Conservation (phyloP, 2,797 vertebrate species). For the Notolepis coatsorum region DNA sequence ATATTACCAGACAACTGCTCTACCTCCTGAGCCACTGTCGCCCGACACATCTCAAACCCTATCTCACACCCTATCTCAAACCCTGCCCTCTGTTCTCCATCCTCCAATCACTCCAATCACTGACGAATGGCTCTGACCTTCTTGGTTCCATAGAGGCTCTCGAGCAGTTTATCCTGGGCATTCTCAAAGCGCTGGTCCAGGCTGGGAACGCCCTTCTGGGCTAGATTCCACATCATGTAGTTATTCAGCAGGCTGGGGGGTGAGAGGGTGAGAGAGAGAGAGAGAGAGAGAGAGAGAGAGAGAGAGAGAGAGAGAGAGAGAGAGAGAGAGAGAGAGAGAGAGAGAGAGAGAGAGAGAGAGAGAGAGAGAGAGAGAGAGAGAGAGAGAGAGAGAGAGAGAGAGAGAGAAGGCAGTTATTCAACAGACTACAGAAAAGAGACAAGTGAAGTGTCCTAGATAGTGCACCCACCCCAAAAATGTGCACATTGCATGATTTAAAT, state of each 20-base stretch:
- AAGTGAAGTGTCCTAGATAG: background rate
- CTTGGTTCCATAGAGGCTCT: conserved; percentile 94
- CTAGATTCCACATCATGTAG: conserved; percentile 97
- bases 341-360: background rate
- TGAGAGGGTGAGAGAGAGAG: too few species aligned
- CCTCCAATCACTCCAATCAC: too few species aligned
- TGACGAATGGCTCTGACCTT: conserved; percentile 82
- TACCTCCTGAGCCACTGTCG: too few species aligned
- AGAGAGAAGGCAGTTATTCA: background rate
- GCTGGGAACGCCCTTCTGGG: conserved; percentile 92
- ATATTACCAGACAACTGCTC: too few species aligned
- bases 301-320: background rate
- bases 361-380: background rate
- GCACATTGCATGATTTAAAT: too few species aligned
- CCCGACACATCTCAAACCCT: too few species aligned
- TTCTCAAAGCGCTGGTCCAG: conserved; percentile 95
- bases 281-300: background rate
- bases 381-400: background rate
- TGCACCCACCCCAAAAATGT: too few species aligned
- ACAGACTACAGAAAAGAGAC: background rate
- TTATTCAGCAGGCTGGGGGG: conserved; percentile 89
- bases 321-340: background rate
- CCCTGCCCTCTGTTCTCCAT: too few species aligned
- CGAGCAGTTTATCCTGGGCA: conserved; percentile 94
- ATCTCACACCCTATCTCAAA: too few species aligned